Evolutionary conservation across 92 coral and sea anemone species (phyloP).

Genomic region (Umimayanthus kanabou): DNA sequence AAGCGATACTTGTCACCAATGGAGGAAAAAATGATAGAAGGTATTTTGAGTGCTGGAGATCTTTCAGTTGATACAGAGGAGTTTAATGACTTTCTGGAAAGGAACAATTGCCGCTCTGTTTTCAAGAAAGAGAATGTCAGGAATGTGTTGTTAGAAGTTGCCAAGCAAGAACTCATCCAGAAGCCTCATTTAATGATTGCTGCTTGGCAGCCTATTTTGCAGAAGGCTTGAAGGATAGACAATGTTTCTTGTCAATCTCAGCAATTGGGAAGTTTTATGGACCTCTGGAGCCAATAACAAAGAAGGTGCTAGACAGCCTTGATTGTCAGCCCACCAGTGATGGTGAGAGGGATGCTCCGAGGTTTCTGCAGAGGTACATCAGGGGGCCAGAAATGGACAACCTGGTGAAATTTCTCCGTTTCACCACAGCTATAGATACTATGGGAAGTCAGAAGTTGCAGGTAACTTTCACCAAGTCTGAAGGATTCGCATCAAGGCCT

Average conservation of each 20-base stretch:
- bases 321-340: neutral
- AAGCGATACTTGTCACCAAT: conserved; percentile 41
- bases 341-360: conserved; percentile 18
- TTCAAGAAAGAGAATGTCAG: conserved; percentile 24
- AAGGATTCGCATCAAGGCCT: conserved; percentile 6
- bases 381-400: conserved; percentile 12
- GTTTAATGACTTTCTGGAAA: neutral
- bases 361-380: conserved; percentile 7
- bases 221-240: conserved; percentile 2
- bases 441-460: conserved; percentile 27
- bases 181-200: conserved; percentile 52
- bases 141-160: conserved; percentile 6
- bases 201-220: conserved; percentile 42
- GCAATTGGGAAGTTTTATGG: conserved; percentile 28
- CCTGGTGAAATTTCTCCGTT: neutral
- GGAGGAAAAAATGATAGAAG: conserved; percentile 43
- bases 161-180: conserved; percentile 19
- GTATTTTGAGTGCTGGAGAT: conserved; percentile 11
- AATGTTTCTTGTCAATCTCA: conserved; percentile 6
- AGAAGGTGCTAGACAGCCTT: conserved; percentile 30
- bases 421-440: conserved; percentile 26
- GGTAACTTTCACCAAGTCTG: neutral
- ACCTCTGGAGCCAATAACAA: conserved; percentile 30
- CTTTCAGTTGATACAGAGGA: conserved; percentile 2
- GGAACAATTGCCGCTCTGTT: conserved; percentile 10